These are phyloP conservation scores for Bradypodion ventrale DNA, from an alignment of 2,797 vertebrate genomes.

Conservation along the genomic window DNA sequence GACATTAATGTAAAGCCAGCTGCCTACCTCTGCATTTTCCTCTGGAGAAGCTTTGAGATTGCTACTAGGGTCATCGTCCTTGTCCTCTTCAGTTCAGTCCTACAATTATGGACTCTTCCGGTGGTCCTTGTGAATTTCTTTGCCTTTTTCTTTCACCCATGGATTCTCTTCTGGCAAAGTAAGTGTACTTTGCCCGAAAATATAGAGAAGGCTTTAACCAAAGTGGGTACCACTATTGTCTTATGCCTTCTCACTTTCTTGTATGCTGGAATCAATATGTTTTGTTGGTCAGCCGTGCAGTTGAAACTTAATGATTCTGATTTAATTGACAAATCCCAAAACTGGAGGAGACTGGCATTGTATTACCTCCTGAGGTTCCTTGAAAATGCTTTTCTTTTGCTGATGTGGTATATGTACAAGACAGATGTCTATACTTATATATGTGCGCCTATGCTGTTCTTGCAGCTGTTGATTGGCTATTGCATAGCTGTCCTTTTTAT, in stretches of 20 bases:
- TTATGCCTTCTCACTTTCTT: constrained; percentile 93
- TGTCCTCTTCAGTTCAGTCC: constrained; percentile 93
- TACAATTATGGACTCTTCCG: constrained; percentile 88
- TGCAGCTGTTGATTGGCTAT: constrained; percentile 89
- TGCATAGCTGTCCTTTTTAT: constrained; percentile 89
- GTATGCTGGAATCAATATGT: constrained; percentile 97
- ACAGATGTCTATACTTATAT: constrained; percentile 88
- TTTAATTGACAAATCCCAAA: constrained; percentile 93
- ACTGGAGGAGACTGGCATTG: constrained; percentile 88
- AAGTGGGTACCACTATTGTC: constrained; percentile 90
- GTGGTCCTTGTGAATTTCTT: constrained; percentile 90
- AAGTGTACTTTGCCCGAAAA: constrained; percentile 93
- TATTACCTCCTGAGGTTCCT: constrained; percentile 92
- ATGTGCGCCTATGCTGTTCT: constrained; percentile 85
- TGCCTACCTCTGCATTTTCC: constrained; percentile 92
- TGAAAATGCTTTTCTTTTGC: constrained; percentile 89
- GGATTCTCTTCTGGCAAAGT: constrained; percentile 93
- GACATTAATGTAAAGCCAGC: constrained; percentile 86
- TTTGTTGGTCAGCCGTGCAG: constrained; percentile 97
- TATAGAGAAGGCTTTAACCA: constrained; percentile 92
- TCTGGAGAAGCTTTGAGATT: constrained; percentile 97
- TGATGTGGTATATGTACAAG: constrained; percentile 92
- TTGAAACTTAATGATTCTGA: constrained; percentile 91
- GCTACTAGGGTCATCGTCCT: constrained; percentile 89
- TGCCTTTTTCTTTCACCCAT: constrained; percentile 89